Conservation (phyloP, 1,140 invertebrate species). For the Drosophila hydei region DNA sequence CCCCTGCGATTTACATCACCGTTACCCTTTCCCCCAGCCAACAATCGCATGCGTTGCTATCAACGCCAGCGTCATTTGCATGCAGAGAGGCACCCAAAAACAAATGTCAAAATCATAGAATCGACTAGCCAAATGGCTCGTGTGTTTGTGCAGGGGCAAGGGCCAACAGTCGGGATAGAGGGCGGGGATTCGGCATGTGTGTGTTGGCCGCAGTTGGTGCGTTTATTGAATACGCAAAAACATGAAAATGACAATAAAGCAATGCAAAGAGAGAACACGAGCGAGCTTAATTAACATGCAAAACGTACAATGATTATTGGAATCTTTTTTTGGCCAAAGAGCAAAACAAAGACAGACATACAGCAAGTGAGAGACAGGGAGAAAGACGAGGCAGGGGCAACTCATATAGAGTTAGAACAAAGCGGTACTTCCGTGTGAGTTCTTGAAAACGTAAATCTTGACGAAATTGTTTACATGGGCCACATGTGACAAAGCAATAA, state of each 20-base stretch:
- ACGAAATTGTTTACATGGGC: slow-evolving; percentile 36
- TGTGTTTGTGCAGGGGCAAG: not conserved
- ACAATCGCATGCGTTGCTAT: slow-evolving; percentile 58
- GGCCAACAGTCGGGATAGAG: not conserved
- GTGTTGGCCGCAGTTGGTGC: slow-evolving; percentile 32
- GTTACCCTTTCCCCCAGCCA: slow-evolving; percentile 5
- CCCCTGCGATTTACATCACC: slow-evolving; percentile 10
- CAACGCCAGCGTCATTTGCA: slow-evolving; percentile 68
- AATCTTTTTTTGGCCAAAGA: slow-evolving; percentile 48
- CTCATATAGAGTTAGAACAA: not conserved
- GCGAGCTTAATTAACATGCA: slow-evolving; percentile 74
- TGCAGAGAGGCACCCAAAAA: slow-evolving; percentile 66
- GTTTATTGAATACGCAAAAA: slow-evolving; percentile 80
- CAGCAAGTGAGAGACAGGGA: not conserved
- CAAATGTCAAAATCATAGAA: slow-evolving; percentile 81
- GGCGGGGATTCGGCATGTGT: slow-evolving; percentile 20
- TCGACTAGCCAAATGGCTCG: slow-evolving; percentile 31
- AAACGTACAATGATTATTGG: slow-evolving; percentile 75
- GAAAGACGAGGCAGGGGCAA: not conserved
- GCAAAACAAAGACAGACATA: no score
- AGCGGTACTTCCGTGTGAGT: not conserved
- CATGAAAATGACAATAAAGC: slow-evolving; percentile 71
- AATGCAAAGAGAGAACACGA: slow-evolving; percentile 38
- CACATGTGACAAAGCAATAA: slow-evolving; percentile 29
- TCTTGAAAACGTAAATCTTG: slow-evolving; percentile 37